Evolutionary conservation across 2,888 invertebrate species (phyloP), one percentile per base, ranked within the genome.

Genomic region (Cyclophora punctaria): DNA sequence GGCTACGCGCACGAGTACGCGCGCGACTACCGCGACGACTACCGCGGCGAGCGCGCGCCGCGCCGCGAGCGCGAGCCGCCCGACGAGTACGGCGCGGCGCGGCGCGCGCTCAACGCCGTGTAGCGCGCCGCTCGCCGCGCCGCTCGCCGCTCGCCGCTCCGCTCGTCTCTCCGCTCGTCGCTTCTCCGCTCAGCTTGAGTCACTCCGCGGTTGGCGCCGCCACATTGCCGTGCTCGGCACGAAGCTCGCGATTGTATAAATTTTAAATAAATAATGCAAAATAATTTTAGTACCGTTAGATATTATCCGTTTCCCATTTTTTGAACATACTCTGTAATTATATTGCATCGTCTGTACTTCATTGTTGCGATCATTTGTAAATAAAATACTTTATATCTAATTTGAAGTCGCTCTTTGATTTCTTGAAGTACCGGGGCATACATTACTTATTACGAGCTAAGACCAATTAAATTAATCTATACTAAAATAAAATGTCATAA

Each of bases 101-200:
- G 93, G 56, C 90, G 93, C 71, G 92, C 92, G 66, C 91, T 93
- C 68, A 93, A 93, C 84, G 93, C 93, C 78, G 93, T 94, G 82
- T 94, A 93, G 51, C 45, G 48, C 57, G 56, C 53, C 57, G 47
- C 49, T 40, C 6, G 43, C 20, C 35, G 34, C 35, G 41, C 49
- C 46, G 44, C 44, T 55, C 48, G 51, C 51, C 55, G 50, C 46
- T 53, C 41, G 4, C 7, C 34, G 41, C 41, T 41, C 41, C 41
- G 46, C 41, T 33, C 34, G 7, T 34, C 34, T 33, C 41, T 33
- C 41, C 41, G 47, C 34, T 2, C 42, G 42, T 3, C 20, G 20
- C 20, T 20, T 20, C 20, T 20, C 51, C 46, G 45, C 41, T 53
- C 49, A 50, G 50, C 54, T 50, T 44, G 53, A 43, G 3, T 42